Base-by-base conservation (phyloP, 2,888 invertebrate genomes). In the Drosophila niveifrons region DNA sequence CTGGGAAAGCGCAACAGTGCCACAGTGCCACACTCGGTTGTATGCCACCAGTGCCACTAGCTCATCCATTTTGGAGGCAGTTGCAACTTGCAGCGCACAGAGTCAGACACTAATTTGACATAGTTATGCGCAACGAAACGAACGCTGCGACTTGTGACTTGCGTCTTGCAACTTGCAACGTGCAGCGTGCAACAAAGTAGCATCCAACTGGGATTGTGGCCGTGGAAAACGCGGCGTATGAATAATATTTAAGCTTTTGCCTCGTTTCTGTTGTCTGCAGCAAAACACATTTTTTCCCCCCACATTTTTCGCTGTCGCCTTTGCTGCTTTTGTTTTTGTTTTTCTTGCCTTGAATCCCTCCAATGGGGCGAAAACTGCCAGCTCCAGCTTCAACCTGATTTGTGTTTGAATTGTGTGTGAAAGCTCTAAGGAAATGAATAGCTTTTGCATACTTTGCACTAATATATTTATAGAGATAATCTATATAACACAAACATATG, bases 51-150 rank as follows among this genome's bases (percentile, higher is more conserved):
- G 28, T 28, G 23, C 11, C 36, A 39, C 10, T 17, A 46, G 17
- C 36, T 52, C 39, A 50, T 55, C 47, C 29, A 47, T 47, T 47
- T 48, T 64, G 70, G 63, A 63, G 57, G 46, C 59, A 64, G 53
- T 51, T 36, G 51, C 47, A 57, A 56, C 31, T 43, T 41, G 50
- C 46, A 73, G 73, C 75, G 68, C 78, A 39, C 73, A 70, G 51
- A 65, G 66, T 47, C 78, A 80, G 83, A 78, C 82, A 84, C 85
- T 87, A 85, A 87, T 85, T 85, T 87, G 85, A 84, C 85, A 85
- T 84, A 85, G 85, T 85, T 85, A 85, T 87, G 87, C 84, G 87
- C 74, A 76, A 51, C 87, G 76, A 85, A 84, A 84, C 80, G 84
- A 82, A 87, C 86, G 83, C 83, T 86, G 78, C 52, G 39, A 51